Conservation (phyloP, 1,140 invertebrate species). For the Conopomorpha cramerella region DNA sequence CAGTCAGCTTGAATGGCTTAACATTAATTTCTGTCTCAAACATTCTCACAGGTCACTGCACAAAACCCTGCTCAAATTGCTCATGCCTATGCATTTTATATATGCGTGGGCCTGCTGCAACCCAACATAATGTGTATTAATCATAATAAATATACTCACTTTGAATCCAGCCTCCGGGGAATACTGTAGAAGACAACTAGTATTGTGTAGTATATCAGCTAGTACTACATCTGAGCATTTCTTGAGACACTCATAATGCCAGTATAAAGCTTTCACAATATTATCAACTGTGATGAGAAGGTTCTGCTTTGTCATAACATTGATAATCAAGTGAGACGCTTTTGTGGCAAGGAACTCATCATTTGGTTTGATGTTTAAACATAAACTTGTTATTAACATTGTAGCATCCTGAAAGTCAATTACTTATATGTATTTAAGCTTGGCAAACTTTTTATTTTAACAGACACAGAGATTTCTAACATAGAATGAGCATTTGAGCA, state of each 20-base stretch:
- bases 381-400: constrained; percentile 26
- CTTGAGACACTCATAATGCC: constrained; percentile 35
- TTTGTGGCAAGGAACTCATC: constrained; percentile 39
- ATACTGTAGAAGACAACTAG: constrained; percentile 30
- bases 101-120: neutral
- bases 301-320: constrained; percentile 31
- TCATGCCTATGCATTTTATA: neutral
- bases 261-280: constrained; percentile 21
- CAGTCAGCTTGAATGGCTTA: no score
- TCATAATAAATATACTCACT: constrained; percentile 12
- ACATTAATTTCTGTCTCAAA: no score
- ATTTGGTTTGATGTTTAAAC: constrained; percentile 28
- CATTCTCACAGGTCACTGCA: no score
- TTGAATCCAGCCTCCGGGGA: constrained; percentile 20
- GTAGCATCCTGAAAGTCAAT: constrained; percentile 28
- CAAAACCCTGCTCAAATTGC: no score
- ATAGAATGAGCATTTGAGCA: no score
- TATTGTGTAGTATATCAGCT: constrained; percentile 38
- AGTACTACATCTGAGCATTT: constrained; percentile 34
- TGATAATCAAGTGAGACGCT: constrained; percentile 36
- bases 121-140: neutral
- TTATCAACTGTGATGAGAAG: constrained; percentile 23
- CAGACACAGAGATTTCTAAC: no score
- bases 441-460: no score
- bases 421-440: neutral